These are phyloP conservation scores for Lipophrys pholis DNA, from an alignment of 2,113 vertebrate genomes.

Conservation along the genomic window DNA sequence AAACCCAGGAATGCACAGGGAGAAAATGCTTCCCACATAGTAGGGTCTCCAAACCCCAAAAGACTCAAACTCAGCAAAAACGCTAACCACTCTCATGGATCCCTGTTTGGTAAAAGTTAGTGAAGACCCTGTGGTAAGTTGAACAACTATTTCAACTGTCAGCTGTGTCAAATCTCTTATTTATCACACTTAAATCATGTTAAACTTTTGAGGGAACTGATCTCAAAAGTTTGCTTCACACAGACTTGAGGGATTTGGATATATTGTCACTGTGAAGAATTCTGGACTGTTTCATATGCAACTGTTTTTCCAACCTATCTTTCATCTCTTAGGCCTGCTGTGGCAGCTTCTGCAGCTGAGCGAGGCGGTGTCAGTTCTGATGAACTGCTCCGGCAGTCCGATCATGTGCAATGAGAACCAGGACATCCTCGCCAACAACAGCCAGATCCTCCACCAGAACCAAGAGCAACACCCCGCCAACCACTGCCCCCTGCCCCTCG, in stretches of 20 bases:
- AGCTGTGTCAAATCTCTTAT: too few relatives aligned
- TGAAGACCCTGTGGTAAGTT: too few relatives aligned
- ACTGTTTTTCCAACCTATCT: slow-evolving; percentile 10
- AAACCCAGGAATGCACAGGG: too few relatives aligned
- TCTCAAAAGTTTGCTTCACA: background rate
- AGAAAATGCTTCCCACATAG: too few relatives aligned
- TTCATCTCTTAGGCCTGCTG: slow-evolving; percentile 84
- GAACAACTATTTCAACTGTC: too few relatives aligned
- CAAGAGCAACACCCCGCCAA: slow-evolving; percentile 72
- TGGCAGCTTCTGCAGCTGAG: slow-evolving; percentile 88
- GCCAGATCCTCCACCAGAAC: slow-evolving; percentile 61
- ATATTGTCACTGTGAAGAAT: background rate
- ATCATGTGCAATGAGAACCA: slow-evolving; percentile 61
- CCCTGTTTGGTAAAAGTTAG: too few relatives aligned
- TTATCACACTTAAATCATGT: too few relatives aligned
- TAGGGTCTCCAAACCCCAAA: too few relatives aligned
- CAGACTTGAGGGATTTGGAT: background rate
- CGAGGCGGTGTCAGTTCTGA: slow-evolving; percentile 88
- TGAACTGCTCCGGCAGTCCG: slow-evolving; percentile 81
- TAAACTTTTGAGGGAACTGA: too few relatives aligned
- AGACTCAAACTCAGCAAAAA: too few relatives aligned
- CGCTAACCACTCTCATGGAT: too few relatives aligned
- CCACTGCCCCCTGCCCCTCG: slow-evolving; percentile 86
- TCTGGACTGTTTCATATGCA: too few relatives aligned
- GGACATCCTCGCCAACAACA: slow-evolving; percentile 52